Base-by-base conservation (phyloP, 2,888 invertebrate species). In the Notocelia uddmanniana region DNA sequence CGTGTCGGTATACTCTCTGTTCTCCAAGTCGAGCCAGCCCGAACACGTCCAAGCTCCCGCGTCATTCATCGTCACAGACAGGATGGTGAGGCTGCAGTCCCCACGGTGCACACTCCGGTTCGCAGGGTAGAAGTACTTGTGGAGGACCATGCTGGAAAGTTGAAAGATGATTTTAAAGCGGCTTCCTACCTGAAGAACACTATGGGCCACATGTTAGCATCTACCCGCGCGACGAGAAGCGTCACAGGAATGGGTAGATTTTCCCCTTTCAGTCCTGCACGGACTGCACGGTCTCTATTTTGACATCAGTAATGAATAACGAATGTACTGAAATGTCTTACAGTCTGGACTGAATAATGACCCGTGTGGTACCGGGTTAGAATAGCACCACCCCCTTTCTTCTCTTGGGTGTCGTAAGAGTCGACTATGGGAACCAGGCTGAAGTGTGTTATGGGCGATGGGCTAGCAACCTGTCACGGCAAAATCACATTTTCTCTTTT, bases 41-140 rank as follows among this genome's bases (percentile, higher is more conserved):
- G 26, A 26, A 41, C 83, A 85, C 15, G 66, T 73, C 85, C 84
- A 85, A 15, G 69, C 66, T 8, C 85, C 85, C 54, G 69, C 69
- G 58, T 85, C 80, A n/a, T 74, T 59, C 0, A 21, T n/a, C n/a
- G 52, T 31, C 8, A 78, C 68, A 11, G 69, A 62, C 19, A 69
- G 73, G 13, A 85, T 76, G 50, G 77, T 78, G 11, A 85, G 68
- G 45, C 80, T 78, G 75, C 85, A 85, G 66, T 80, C 81, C 0
- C 85, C 85, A 3, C 72, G 48, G 9, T 72, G 57, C 18, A 74
- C 23, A 26, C 74, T 72, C 34, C 57, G 69, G 63, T 71, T 59
- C 18, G 0, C 31, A 1, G 72, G 74, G 41, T 50, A 69, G 19
- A 45, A 69, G 54, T 55, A 74, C 34, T 48, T 68, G 6, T 69